These are phyloP conservation scores for Leptinotarsa haldemani DNA, from an alignment of 2,888 invertebrate genomes.

Conservation along the genomic window DNA sequence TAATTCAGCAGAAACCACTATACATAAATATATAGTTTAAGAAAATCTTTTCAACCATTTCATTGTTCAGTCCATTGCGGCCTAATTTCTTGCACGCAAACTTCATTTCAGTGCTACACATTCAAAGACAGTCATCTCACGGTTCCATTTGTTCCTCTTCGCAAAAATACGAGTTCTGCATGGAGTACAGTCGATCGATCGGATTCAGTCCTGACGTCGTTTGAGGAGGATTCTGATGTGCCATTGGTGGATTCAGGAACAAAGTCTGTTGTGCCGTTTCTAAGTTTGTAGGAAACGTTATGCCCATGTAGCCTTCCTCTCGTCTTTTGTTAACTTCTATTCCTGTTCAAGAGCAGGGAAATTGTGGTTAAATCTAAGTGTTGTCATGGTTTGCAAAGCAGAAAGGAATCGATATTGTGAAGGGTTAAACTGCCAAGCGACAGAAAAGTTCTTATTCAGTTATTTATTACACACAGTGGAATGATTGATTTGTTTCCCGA, in stretches of 20 bases:
- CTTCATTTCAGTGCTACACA: constrained; percentile 7
- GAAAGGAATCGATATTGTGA: not conserved
- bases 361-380: constrained; percentile 1
- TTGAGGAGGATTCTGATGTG: constrained; percentile 63
- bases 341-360: constrained; percentile 45
- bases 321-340: constrained; percentile 56
- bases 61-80: not conserved
- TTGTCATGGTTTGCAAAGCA: constrained; percentile 9
- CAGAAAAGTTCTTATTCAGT: not conserved
- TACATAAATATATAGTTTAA: not conserved
- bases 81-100: not conserved
- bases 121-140: constrained; percentile 27
- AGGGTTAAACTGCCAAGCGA: not conserved
- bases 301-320: constrained; percentile 58
- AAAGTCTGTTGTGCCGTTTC: constrained; percentile 56
- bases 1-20: not conserved
- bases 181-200: constrained; percentile 73
- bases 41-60: not conserved
- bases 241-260: constrained; percentile 61
- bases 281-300: constrained; percentile 53
- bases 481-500: too few relatives aligned
- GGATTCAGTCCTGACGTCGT: constrained; percentile 68
- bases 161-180: constrained; percentile 75
- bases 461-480: not conserved
- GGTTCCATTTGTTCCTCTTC: constrained; percentile 66